Percentiles rank a stretch among this genome's conserved stretches.
Evolutionary conservation across 2,113 vertebrate species (phyloP).

Genomic region (Sphyrna mokarran): DNA sequence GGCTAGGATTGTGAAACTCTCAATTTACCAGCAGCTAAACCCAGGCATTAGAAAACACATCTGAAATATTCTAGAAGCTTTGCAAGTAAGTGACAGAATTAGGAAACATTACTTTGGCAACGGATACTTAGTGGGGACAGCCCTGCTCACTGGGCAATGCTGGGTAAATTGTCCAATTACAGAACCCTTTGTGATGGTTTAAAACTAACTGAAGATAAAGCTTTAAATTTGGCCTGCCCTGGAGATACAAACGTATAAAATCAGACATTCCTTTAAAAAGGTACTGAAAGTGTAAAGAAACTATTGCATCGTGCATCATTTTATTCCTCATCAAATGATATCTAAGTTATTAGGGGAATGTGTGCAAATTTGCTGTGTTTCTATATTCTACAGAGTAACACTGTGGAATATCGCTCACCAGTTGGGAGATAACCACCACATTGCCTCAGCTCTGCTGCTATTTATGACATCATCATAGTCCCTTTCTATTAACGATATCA

Average conservation of each 20-base stretch:
- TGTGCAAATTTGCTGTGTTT: background rate
- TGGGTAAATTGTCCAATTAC: no score
- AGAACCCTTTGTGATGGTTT: background rate
- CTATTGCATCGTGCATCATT: background rate
- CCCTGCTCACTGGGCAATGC: background rate
- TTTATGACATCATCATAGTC: background rate
- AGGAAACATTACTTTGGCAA: background rate
- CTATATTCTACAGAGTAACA: background rate
- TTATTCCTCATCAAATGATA: background rate
- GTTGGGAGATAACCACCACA: background rate
- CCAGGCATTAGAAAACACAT: background rate
- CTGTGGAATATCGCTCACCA: background rate
- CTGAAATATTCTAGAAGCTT: background rate
- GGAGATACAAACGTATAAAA: background rate
- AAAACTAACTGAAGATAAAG: background rate
- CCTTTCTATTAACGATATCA: background rate
- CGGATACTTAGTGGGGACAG: background rate
- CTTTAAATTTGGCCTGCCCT: conserved; percentile 11
- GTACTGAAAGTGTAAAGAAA: background rate
- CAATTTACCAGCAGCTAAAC: background rate
- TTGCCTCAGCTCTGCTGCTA: background rate
- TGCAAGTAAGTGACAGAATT: background rate
- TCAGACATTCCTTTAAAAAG: background rate
- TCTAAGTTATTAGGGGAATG: background rate
- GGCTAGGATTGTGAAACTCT: background rate